These are phyloP conservation scores for Diarsia dahlii DNA, from an alignment of 2,888 invertebrate genomes.

Conservation along the genomic window DNA sequence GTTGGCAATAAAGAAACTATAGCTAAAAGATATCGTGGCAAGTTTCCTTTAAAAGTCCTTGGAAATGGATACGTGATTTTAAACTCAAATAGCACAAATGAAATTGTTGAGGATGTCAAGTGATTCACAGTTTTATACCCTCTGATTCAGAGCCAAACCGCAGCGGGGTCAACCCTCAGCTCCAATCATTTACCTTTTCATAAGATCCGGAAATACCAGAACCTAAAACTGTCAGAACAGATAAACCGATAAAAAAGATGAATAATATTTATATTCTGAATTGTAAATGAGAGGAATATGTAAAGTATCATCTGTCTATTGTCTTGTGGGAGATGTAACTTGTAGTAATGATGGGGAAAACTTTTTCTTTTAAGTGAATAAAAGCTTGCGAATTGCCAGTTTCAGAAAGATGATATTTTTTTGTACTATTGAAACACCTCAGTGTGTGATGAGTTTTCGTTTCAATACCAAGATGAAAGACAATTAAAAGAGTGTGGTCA, in stretches of 20 bases:
- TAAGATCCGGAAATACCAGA: conserved; percentile 59
- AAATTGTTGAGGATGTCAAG: conserved; percentile 34
- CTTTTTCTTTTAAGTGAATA: conserved; percentile 17
- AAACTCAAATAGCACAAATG: conserved; percentile 23
- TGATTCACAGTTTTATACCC: conserved; percentile 53
- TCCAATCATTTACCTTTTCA: conserved; percentile 57
- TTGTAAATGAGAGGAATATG: conserved; percentile 62
- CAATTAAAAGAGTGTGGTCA: conserved; percentile 12
- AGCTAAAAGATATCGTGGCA: conserved; percentile 1
- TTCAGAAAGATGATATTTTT: not conserved
- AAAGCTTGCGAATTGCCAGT: not conserved
- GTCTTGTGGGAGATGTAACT: conserved; percentile 41
- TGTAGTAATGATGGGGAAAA: conserved; percentile 28
- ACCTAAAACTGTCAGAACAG: conserved; percentile 55
- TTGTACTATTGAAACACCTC: not conserved
- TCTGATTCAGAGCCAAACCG: conserved; percentile 58
- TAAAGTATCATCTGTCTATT: conserved; percentile 54
- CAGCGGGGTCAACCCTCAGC: conserved; percentile 54
- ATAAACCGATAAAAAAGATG: conserved; percentile 58
- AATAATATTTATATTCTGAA: conserved; percentile 52
- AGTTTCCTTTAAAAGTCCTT: conserved; percentile 13
- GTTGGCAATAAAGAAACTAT: conserved; percentile 47
- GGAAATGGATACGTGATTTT: conserved; percentile 15
- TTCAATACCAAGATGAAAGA: not conserved
- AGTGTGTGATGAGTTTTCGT: not conserved